Percentiles rank a stretch among this genome's conserved stretches.
These are phyloP conservation scores for Hirundo rustica DNA, from an alignment of 2,797 vertebrate species.

Conservation along the genomic window DNA sequence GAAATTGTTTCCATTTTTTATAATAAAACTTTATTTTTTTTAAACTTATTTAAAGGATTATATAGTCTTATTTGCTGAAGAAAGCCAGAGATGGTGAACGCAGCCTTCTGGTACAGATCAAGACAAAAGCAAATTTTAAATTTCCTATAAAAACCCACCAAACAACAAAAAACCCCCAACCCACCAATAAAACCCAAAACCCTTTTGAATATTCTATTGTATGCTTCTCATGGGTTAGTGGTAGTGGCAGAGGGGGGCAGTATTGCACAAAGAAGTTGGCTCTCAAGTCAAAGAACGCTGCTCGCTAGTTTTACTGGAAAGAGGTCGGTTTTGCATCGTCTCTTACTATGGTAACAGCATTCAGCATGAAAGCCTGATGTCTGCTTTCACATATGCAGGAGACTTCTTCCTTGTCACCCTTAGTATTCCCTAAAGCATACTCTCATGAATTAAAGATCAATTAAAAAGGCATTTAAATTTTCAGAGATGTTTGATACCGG, in stretches of 20 bases:
- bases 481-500: neutral
- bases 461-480: neutral
- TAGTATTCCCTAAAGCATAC: neutral
- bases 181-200: neutral
- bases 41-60: neutral
- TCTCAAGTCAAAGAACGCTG: neutral
- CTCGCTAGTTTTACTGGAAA: neutral
- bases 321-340: neutral
- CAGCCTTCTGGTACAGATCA: neutral
- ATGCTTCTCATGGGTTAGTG: neutral
- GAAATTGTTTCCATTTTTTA: neutral
- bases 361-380: neutral
- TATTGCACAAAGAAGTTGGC: constrained; percentile 5
- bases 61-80: neutral
- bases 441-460: neutral
- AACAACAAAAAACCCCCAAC: neutral
- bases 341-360: neutral
- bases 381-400: neutral
- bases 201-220: fast-evolving
- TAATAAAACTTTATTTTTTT: neutral
- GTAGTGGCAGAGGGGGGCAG: constrained; percentile 51
- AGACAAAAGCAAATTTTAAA: neutral
- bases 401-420: neutral
- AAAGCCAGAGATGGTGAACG: neutral
- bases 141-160: neutral